Evolutionary conservation across 2,113 vertebrate genomes (phyloP).

Genomic region (Ariopsis seemanni): DNA sequence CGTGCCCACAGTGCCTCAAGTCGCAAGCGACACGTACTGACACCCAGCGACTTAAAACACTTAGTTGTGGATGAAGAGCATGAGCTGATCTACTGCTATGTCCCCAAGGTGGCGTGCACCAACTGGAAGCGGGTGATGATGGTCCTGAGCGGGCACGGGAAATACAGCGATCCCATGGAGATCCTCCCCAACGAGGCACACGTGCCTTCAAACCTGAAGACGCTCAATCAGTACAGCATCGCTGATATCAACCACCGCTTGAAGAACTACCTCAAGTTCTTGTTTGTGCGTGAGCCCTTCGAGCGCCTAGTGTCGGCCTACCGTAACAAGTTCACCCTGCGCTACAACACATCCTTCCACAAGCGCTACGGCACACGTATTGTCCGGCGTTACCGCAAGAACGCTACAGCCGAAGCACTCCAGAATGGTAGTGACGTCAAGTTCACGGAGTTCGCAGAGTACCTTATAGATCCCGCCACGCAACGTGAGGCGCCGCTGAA

Average conservation of each 20-base stretch:
- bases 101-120: slow-evolving; percentile 98
- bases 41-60: slow-evolving; percentile 90
- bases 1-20: slow-evolving; percentile 80
- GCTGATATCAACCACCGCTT: slow-evolving; percentile 95
- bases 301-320: slow-evolving; percentile 96
- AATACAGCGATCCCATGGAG: slow-evolving; percentile 94
- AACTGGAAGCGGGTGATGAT: slow-evolving; percentile 99
- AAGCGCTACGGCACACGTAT: slow-evolving; percentile 96
- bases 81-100: slow-evolving; percentile 97
- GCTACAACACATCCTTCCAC: slow-evolving; percentile 98
- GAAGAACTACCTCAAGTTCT: slow-evolving; percentile 97
- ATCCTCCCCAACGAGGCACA: slow-evolving; percentile 95
- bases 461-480: slow-evolving; percentile 90
- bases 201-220: slow-evolving; percentile 90
- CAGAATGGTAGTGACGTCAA: slow-evolving; percentile 84
- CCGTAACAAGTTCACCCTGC: slow-evolving; percentile 98
- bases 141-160: slow-evolving; percentile 93
- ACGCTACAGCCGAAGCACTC: slow-evolving; percentile 90
- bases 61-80: slow-evolving; percentile 96
- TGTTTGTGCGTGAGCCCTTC: slow-evolving; percentile 95
- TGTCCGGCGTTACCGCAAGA: slow-evolving; percentile 89
- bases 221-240: slow-evolving; percentile 95
- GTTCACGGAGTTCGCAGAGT: slow-evolving; percentile 91
- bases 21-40: slow-evolving; percentile 88
- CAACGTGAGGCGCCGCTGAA: slow-evolving; percentile 92